phyloP scores from a whole-genome alignment of 1,140 invertebrate species.

The Cyrtorhinus lividipennis region DNA sequence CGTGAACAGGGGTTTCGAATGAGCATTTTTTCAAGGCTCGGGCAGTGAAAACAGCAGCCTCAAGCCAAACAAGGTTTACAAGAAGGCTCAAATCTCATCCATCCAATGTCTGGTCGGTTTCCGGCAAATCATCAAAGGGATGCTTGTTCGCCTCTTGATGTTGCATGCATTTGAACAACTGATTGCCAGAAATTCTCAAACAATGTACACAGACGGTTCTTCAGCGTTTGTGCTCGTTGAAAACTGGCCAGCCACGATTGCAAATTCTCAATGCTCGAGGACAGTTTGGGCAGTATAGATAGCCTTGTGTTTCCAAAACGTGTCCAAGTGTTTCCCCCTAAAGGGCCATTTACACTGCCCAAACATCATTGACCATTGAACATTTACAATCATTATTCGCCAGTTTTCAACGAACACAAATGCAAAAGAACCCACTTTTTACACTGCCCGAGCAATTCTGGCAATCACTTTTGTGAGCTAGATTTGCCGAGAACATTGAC shows the following conservation, averaged over 20 bases:
- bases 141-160: not conserved
- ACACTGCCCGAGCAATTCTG: no score
- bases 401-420: no score
- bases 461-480: no score
- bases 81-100: not conserved
- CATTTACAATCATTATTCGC: no score
- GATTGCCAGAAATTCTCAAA: not conserved
- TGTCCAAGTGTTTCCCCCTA: no score
- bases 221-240: not conserved
- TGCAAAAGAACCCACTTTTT: no score
- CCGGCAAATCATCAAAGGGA: not conserved
- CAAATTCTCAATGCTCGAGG: not conserved
- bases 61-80: not conserved
- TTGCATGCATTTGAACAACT: not conserved
- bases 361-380: no score
- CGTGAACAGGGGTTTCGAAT: constrained; percentile 1
- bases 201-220: not conserved
- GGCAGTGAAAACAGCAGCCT: not conserved
- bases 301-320: no score
- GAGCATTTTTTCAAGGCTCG: not conserved
- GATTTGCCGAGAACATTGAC: no score
- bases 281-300: not conserved
- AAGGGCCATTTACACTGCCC: no score
- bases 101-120: not conserved
- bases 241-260: no score